These are phyloP conservation scores for Alfaro cultratus DNA, from an alignment of 2,797 vertebrate species.

Conservation along the genomic window DNA sequence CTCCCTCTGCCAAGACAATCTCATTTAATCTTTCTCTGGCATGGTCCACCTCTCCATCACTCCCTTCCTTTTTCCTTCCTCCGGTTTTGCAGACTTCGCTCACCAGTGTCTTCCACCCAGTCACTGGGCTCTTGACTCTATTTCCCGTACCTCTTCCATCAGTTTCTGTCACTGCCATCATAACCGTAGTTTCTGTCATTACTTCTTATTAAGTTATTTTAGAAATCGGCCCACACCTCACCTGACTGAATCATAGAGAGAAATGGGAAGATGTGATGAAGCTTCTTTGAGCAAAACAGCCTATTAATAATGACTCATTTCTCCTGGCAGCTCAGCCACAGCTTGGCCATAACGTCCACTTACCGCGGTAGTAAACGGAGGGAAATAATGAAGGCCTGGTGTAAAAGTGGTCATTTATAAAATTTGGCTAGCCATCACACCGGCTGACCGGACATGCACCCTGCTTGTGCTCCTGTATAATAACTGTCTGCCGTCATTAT, in stretches of 20 bases:
- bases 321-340: conserved; percentile 23
- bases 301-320: conserved; percentile 54
- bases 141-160: conserved; percentile 13
- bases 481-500: conserved; percentile 67
- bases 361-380: conserved; percentile 29
- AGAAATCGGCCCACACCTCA: conserved; percentile 7
- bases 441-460: conserved; percentile 26
- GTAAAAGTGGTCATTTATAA: conserved; percentile 58
- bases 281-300: conserved; percentile 34
- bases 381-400: conserved; percentile 41
- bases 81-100: conserved; percentile 15
- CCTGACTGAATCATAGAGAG: conserved; percentile 29
- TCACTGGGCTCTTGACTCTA: conserved; percentile 22
- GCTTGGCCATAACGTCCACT: conserved; percentile 31
- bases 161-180: conserved; percentile 11
- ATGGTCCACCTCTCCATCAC: conserved; percentile 20
- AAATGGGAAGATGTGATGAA: conserved; percentile 18
- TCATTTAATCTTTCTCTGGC: conserved; percentile 41
- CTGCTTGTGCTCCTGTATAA: conserved; percentile 58
- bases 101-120: conserved; percentile 17
- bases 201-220: conserved; percentile 28
- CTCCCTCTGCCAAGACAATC: conserved; percentile 32
- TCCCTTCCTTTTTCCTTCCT: conserved; percentile 21
- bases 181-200: conserved; percentile 1
- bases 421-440: conserved; percentile 37